phyloP scores from a whole-genome alignment of 2,797 vertebrate genomes.

The Rhadinocentrus ornatus region DNA sequence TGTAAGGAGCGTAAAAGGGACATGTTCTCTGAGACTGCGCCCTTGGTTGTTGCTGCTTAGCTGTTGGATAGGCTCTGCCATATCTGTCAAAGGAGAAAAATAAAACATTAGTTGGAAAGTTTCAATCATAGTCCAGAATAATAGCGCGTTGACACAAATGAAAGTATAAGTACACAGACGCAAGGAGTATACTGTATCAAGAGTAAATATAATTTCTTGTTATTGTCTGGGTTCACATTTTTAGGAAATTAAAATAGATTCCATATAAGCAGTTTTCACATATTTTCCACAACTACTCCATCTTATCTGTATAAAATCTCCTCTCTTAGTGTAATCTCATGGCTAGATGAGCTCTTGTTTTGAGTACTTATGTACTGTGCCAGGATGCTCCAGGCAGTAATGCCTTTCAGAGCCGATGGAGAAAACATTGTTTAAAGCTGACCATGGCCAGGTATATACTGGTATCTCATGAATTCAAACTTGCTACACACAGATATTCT shows the following conservation, averaged over 20 bases:
- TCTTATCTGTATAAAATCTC: background rate
- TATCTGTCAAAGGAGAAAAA: conserved; percentile 81
- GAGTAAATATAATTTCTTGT: no score
- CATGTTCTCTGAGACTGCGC: conserved; percentile 78
- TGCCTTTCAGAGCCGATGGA: conserved; percentile 59
- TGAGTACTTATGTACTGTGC: conserved; percentile 20
- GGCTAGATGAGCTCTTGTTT: conserved; percentile 21
- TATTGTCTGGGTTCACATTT: background rate
- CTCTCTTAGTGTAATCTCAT: conserved; percentile 37
- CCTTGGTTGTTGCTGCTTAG: conserved; percentile 86
- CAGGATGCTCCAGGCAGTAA: conserved; percentile 48
- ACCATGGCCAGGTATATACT: conserved; percentile 50
- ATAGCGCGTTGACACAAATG: background rate
- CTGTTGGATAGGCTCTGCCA: conserved; percentile 92
- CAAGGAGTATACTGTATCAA: no score
- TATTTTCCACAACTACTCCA: no score
- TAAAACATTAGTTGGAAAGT: conserved; percentile 18
- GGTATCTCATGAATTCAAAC: background rate
- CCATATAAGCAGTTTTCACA: background rate
- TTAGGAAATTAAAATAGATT: background rate
- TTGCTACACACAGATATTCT: background rate
- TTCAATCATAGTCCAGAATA: background rate
- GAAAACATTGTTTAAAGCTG: conserved; percentile 45
- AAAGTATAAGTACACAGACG: background rate
- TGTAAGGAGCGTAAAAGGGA: conserved; percentile 85